Evolutionary conservation across 2,888 invertebrate genomes (phyloP), one percentile per base, ranked within the genome.

Genomic region (Tubulanus polymorphus): DNA sequence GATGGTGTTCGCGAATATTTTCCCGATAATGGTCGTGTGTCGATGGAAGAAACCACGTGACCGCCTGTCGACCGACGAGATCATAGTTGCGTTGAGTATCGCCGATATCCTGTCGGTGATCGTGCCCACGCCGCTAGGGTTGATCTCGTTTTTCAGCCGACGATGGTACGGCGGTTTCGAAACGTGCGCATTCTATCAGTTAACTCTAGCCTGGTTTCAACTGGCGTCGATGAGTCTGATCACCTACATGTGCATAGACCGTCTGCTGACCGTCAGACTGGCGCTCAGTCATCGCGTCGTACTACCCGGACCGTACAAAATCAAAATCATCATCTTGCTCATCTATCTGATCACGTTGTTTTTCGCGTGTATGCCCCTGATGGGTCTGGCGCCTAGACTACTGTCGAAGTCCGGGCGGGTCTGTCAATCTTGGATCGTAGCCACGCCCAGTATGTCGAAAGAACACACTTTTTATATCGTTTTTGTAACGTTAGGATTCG

Each of bases 101-200:
- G 64, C 64, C 1, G 69, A 68, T 53, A 69, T 71, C 10, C 57
- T 70, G 2, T 70, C 69, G 10, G 68, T 69, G 2, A 27, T 69
- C 10, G 56, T 71, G 3, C 71, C 71, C 1, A 60, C 68, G 0
- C 71, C 71, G 0, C 59, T 70, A 0, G 69, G 67, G 2, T 62
- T 69, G 30, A 58, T 64, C 2, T 67, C 70, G 6, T 70, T 65
- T 37, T 69, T 70, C 55, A 61, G 61, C 10, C 60, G 64, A 3
- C 61, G 56, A 25, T 71, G 71, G 71, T 64, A 65, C 27, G 71
- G 71, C n/a, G 70, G 71, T 0, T 56, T 60, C 18, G 46, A 57
- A 0, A 63, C 69, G 2, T 71, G 71, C 50, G 59, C 64, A 23
- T 64, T 68, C 28, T 71, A 68, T 37, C 71, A 71, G 56, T 60